phyloP scores from a whole-genome alignment of 35 echinoderm and acorn worm species.

The Patiria miniata region DNA sequence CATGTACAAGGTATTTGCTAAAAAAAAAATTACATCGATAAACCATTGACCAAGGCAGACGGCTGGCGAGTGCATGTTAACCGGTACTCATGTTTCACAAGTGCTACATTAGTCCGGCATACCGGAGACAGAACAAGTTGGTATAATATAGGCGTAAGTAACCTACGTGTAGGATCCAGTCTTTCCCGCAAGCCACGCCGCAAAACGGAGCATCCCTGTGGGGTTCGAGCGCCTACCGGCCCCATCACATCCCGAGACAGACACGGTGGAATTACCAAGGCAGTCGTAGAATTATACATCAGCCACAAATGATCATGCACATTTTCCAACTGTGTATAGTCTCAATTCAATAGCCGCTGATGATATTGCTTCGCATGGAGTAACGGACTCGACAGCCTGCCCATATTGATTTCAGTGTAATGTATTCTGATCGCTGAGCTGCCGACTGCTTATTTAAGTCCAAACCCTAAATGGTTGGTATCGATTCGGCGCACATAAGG shows the following conservation, averaged over 20 bases:
- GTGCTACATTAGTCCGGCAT: too few species aligned
- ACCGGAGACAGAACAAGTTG: too few species aligned
- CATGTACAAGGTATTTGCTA: too few species aligned
- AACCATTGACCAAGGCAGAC: too few species aligned
- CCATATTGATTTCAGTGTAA: background rate
- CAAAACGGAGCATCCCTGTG: background rate
- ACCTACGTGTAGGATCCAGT: background rate
- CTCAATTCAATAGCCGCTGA: too few species aligned
- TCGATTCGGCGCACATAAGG: background rate
- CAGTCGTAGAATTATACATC: too few species aligned
- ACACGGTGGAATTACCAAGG: background rate
- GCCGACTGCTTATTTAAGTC: background rate
- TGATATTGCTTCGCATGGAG: background rate
- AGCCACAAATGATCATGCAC: too few species aligned
- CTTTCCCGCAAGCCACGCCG: background rate
- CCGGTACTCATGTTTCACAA: too few species aligned
- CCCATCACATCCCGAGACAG: background rate
- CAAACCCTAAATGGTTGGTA: conserved; percentile 1
- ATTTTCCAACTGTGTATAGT: too few species aligned
- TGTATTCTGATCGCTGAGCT: background rate
- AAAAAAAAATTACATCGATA: too few species aligned
- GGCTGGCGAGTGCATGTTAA: too few species aligned
- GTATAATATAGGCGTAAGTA: background rate
- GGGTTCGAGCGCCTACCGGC: background rate
- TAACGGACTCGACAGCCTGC: background rate